Evolutionary conservation across 2,888 invertebrate species (phyloP).

Genomic region (Julus scanicus): DNA sequence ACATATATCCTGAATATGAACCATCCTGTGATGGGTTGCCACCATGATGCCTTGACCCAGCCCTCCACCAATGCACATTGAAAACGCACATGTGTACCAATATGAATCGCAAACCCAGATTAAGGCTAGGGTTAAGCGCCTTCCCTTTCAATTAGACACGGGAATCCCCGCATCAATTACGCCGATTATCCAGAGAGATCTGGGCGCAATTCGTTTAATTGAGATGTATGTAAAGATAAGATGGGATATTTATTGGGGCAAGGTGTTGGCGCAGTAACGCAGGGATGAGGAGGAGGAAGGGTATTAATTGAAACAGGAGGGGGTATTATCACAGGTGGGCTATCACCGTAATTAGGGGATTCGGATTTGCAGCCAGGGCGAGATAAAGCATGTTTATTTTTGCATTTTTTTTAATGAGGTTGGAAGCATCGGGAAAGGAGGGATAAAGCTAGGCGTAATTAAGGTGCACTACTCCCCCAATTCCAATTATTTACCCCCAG

Average conservation of each 20-base stretch:
- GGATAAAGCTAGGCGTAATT: background rate
- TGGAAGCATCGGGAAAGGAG: background rate
- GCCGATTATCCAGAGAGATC: background rate
- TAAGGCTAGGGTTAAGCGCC: background rate
- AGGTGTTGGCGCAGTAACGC: constrained; percentile 21
- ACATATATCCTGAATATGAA: no score
- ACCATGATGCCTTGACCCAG: no score
- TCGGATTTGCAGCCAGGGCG: constrained; percentile 4
- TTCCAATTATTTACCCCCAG: constrained; percentile 38
- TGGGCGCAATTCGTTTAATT: constrained; percentile 38
- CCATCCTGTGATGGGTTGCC: no score
- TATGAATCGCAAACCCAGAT: background rate
- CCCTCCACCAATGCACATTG: no score
- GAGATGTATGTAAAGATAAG: constrained; percentile 6
- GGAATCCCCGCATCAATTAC: constrained; percentile 6
- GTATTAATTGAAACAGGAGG: constrained; percentile 31
- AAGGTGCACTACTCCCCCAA: constrained; percentile 29
- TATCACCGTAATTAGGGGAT: background rate
- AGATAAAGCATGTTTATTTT: constrained; percentile 12
- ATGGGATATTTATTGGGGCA: constrained; percentile 17
- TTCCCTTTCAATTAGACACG: constrained; percentile 1
- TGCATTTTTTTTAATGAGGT: constrained; percentile 13
- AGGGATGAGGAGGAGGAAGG: background rate
- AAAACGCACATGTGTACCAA: no score
- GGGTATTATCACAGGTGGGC: constrained; percentile 15